A percentile compares a stretch with the other conserved stretches of the same genome.
phyloP scores from a whole-genome alignment of 2,113 vertebrate genomes.

The Acinonyx jubatus region DNA sequence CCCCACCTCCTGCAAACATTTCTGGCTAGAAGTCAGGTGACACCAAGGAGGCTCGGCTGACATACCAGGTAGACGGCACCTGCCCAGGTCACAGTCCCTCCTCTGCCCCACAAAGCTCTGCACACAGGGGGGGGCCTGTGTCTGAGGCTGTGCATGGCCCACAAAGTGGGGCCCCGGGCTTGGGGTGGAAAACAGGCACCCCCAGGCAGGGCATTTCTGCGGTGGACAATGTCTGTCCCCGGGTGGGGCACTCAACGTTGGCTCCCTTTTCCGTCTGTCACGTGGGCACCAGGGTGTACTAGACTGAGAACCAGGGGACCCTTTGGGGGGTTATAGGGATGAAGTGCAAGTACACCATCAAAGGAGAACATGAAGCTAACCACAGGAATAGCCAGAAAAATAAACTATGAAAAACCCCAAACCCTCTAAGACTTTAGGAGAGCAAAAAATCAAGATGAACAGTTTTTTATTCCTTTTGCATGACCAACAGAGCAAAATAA shows the following conservation, averaged over 20 bases:
- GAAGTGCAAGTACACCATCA: conserved; percentile 6
- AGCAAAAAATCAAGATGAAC: not conserved
- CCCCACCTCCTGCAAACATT: not conserved
- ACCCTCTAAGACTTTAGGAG: not conserved
- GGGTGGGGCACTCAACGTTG: fast-evolving
- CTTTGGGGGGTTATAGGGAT: not conserved
- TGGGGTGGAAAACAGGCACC: not conserved
- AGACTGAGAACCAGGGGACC: not conserved
- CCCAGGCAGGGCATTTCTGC: not conserved
- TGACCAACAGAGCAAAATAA: not conserved
- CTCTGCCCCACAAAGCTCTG: not conserved
- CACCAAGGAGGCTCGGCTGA: not conserved
- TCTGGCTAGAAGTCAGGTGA: not conserved
- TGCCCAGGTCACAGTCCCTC: not conserved
- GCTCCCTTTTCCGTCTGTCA: fast-evolving
- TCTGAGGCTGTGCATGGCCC: not conserved
- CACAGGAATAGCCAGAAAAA: not conserved
- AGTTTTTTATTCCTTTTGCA: not conserved
- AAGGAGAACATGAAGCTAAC: conserved; percentile 51
- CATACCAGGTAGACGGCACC: fast-evolving
- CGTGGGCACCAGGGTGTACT: not conserved
- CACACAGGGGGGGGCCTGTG: fast-evolving
- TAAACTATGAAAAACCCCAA: not conserved
- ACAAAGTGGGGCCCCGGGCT: not conserved
- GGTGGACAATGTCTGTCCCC: fast-evolving